Conservation (phyloP, 2,797 vertebrate genomes). For the Nothura maculosa region DNA sequence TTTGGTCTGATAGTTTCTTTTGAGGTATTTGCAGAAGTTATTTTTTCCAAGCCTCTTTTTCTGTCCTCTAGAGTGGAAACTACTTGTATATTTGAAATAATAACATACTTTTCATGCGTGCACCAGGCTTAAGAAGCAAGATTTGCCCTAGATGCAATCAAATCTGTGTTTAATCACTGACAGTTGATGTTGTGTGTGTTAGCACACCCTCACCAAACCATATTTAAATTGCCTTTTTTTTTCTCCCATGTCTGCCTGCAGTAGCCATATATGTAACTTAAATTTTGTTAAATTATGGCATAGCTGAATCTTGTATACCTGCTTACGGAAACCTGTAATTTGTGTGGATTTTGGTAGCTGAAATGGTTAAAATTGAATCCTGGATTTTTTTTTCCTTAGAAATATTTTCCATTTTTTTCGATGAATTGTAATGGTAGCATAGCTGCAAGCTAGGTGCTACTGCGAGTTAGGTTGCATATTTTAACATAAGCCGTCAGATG, state of each 20-base stretch:
- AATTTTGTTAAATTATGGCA: accelerated
- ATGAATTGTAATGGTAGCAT: not conserved
- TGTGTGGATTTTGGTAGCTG: not conserved
- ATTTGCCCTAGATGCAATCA: not conserved
- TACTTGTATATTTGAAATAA: accelerated
- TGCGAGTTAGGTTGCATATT: not conserved
- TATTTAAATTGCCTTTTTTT: accelerated
- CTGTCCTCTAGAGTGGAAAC: accelerated
- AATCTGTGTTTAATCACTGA: not conserved
- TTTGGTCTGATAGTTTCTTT: not conserved
- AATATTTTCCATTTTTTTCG: not conserved
- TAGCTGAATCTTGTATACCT: accelerated
- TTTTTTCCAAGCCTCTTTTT: no score
- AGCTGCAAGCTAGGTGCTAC: not conserved
- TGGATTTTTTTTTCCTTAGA: not conserved
- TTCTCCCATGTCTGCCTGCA: not conserved
- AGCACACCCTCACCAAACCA: accelerated
- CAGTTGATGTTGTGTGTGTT: accelerated
- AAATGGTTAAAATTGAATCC: not conserved
- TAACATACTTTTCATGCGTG: accelerated
- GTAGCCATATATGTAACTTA: not conserved
- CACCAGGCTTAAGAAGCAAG: not conserved
- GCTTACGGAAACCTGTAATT: no score
- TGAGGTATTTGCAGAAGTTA: not conserved
- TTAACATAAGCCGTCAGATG: not conserved